Percentiles rank a stretch among this genome's conserved stretches.
These are phyloP conservation scores for Petrophora chlorosata DNA, from an alignment of 2,888 invertebrate genomes.

Conservation along the genomic window DNA sequence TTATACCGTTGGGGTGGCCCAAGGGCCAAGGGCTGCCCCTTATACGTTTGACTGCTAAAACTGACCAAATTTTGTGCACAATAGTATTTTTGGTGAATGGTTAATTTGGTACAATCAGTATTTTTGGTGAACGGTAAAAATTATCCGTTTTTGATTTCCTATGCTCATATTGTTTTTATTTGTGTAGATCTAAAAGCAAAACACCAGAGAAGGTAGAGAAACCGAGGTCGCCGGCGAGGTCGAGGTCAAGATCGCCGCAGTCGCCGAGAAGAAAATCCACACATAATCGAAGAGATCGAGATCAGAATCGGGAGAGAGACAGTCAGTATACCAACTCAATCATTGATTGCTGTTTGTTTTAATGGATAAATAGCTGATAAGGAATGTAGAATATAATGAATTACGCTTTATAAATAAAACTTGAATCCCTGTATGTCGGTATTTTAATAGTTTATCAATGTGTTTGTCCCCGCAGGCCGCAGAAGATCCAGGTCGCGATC, in stretches of 20 bases:
- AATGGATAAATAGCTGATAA: too few relatives aligned
- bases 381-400: too few relatives aligned
- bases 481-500: constrained; percentile 66
- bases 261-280: constrained; percentile 61
- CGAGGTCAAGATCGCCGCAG: constrained; percentile 76
- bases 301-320: constrained; percentile 66
- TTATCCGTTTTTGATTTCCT: too few relatives aligned
- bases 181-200: constrained; percentile 69
- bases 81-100: too few relatives aligned
- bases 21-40: too few relatives aligned
- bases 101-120: too few relatives aligned
- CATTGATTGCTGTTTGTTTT: too few relatives aligned
- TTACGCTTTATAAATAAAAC: not conserved
- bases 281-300: constrained; percentile 64
- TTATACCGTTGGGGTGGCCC: too few relatives aligned
- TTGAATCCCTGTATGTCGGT: not conserved
- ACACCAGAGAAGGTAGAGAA: constrained; percentile 67
- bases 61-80: too few relatives aligned
- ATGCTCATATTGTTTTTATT: not conserved
- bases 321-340: constrained; percentile 40
- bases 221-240: constrained; percentile 66
- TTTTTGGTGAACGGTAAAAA: too few relatives aligned
- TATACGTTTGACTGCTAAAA: too few relatives aligned
- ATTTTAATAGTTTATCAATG: too few relatives aligned
- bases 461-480: constrained; percentile 49